phyloP scores from a whole-genome alignment of 2,888 invertebrate genomes.

The Drosophila percnosoma region DNA sequence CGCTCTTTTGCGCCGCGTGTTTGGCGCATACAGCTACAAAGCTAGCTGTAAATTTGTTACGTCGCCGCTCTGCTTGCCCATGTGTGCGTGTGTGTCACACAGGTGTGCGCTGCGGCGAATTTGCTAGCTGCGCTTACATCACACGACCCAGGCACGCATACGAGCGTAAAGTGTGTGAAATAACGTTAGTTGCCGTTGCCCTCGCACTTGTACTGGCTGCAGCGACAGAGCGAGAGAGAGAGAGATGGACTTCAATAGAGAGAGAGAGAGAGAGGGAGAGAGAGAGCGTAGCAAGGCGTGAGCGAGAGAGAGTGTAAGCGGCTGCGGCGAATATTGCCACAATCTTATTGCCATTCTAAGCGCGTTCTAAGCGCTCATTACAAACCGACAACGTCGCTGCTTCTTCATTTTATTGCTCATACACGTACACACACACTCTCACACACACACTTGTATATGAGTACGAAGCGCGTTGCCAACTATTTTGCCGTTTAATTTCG shows the following conservation, averaged over 20 bases:
- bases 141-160: slow-evolving; percentile 44
- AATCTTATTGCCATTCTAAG: slow-evolving; percentile 81
- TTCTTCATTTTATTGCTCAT: slow-evolving; percentile 52
- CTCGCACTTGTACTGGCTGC: slow-evolving; percentile 48
- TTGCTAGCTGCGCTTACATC: slow-evolving; percentile 71
- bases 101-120: slow-evolving; percentile 70
- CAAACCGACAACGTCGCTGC: slow-evolving; percentile 50
- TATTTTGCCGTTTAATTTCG: slow-evolving; percentile 80
- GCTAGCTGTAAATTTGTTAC: slow-evolving; percentile 85
- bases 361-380: slow-evolving; percentile 76
- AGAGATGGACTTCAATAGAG: not conserved
- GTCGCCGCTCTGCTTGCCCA: slow-evolving; percentile 50
- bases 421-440: slow-evolving; percentile 23
- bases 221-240: not conserved
- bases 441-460: slow-evolving; percentile 1
- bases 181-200: slow-evolving; percentile 78
- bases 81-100: slow-evolving; percentile 43
- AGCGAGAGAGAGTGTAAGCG: slow-evolving; percentile 12
- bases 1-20: slow-evolving; percentile 30
- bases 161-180: slow-evolving; percentile 63
- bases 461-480: slow-evolving; percentile 73
- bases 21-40: slow-evolving; percentile 73
- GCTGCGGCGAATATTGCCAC: slow-evolving; percentile 37
- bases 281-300: not conserved
- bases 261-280: not conserved